Percentiles rank a stretch among this genome's conserved stretches.
Conservation (phyloP, 2,888 invertebrate species). For the Periphyllus acericola region DNA sequence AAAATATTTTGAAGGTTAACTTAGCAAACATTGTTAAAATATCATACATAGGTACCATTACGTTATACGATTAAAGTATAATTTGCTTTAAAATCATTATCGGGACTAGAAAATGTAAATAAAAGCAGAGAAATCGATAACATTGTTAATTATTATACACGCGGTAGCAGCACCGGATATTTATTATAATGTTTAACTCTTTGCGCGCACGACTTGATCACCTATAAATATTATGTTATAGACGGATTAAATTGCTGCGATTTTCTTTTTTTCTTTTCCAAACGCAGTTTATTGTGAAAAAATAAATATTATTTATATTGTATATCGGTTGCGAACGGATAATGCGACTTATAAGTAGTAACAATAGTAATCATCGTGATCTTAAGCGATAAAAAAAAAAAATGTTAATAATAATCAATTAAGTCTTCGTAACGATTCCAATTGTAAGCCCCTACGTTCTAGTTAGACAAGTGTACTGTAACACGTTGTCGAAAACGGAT, state of each 20-base stretch:
- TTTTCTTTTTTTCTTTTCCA: not conserved
- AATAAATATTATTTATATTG: too few species aligned
- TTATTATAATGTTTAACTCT: not conserved
- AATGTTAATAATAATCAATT: not conserved
- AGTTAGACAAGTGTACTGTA: not conserved
- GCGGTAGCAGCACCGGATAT: not conserved
- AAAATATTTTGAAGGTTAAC: not conserved
- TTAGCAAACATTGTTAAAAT: not conserved
- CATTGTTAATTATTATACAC: too few species aligned
- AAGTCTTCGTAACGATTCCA: not conserved
- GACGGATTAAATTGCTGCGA: not conserved
- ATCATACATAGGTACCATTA: not conserved
- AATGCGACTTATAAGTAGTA: too few species aligned
- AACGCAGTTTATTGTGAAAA: too few species aligned
- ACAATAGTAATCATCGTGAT: not conserved
- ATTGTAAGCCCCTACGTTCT: not conserved
- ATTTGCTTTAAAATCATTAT: not conserved
- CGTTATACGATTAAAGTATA: not conserved
- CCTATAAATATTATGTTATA: not conserved
- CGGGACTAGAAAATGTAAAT: not conserved
- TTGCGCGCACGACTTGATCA: not conserved
- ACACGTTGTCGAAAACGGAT: not conserved
- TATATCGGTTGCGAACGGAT: too few species aligned
- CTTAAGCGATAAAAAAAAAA: not conserved
- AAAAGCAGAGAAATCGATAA: not conserved